Base-by-base conservation (phyloP, 2,888 invertebrate species). In the Xylophagus ater region DNA sequence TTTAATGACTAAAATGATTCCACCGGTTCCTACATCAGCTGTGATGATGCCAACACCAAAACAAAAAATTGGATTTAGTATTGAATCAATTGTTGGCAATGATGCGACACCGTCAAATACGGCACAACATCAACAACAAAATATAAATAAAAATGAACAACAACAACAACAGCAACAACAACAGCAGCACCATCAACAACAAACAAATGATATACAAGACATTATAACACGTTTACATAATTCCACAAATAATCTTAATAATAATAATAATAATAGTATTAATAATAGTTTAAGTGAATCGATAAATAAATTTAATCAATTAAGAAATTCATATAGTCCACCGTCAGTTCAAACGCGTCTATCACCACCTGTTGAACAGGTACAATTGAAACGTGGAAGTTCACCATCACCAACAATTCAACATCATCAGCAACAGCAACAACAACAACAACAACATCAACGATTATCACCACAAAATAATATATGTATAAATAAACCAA, bases 31-130 rank as follows among this genome's bases (percentile, higher is more conserved):
- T 73, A 86, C 87, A 65, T 85, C 87, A 71, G 81, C 87, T 68
- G 81, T 84, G 68, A 82, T 87, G 70, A 81, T 88, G 74, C 84
- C 87, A 62, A 65, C 62, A 53, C 83, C 87, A 59, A 88, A 88
- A 71, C 89, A 90, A 56, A 90, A 89, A 70, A 87, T 92, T 65
- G 90, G 89, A 64, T 92, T 92, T 66, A 88, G 87, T 59, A 92
- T 92, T 69, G 92, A 90, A 71, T 87, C 88, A 58, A 89, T 90
- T 60, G 90, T 90, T 50, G 90, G 89, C 52, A 82, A 81, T 47
- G 60, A 64, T 51, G 52, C 51, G 32, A 40, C 46, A 29, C 41
- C 47, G 29, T 42, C 52, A 45, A 50, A 47, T 45, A 42, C 36
- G 10, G 12, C 33, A 8, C 15, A 28, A 28, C 13, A 17, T 12